Conservation (phyloP, 2,113 vertebrate genomes). For the Trogon melanurus region DNA sequence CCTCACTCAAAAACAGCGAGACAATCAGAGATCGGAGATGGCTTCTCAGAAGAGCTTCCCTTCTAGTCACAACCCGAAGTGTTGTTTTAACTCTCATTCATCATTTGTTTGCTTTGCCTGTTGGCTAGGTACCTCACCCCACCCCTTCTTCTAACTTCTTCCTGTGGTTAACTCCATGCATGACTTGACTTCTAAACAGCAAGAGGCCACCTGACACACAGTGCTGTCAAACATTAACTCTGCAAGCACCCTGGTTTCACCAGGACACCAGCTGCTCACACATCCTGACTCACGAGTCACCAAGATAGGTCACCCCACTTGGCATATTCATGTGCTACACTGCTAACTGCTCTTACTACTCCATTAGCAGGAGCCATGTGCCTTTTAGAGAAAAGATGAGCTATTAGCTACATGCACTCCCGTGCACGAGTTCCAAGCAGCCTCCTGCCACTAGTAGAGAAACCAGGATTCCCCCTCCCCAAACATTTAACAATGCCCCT, state of each 20-base stretch:
- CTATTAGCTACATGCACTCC: not conserved
- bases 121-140: conserved; percentile 5
- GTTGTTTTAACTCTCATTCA: conserved; percentile 31
- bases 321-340: rapidly evolving
- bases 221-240: conserved; percentile 42
- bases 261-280: not conserved
- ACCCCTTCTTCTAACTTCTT: conserved; percentile 24
- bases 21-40: not conserved
- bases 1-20: not conserved
- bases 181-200: conserved; percentile 27
- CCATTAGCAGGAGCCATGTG: not conserved
- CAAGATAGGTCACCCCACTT: not conserved
- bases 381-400: not conserved
- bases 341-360: not conserved
- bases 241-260: not conserved
- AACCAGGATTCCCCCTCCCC: not conserved
- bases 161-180: conserved; percentile 29
- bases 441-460: not conserved
- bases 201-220: conserved; percentile 14
- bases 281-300: not conserved
- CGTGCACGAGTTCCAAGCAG: not conserved
- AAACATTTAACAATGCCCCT: not conserved
- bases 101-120: conserved; percentile 24
- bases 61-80: not conserved
- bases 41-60: not conserved